Percentiles rank a stretch among this genome's conserved stretches.
phyloP scores from a whole-genome alignment of 1,140 invertebrate species.

The Megalopta genalis region DNA sequence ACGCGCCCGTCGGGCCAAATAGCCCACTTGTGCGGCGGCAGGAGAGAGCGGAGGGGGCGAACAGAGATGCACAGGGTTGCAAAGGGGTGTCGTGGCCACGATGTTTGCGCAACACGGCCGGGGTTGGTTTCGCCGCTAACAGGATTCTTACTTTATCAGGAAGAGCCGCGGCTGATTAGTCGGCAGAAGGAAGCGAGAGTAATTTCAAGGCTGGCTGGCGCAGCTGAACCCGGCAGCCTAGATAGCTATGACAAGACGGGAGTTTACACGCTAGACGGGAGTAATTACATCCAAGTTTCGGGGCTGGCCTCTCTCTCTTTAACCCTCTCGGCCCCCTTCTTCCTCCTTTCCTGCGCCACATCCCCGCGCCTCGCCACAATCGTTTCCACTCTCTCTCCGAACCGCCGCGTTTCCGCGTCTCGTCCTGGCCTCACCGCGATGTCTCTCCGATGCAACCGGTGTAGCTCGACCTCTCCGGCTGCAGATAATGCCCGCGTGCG shows the following conservation, averaged over 20 bases:
- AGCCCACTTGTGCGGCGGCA: too few relatives aligned
- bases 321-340: background rate
- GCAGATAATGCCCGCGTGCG: slow-evolving; percentile 52
- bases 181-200: slow-evolving; percentile 68
- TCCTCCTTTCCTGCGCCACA: background rate
- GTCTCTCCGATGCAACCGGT: slow-evolving; percentile 40
- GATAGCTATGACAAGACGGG: slow-evolving; percentile 71
- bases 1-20: too few relatives aligned
- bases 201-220: slow-evolving; percentile 65
- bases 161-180: slow-evolving; percentile 66
- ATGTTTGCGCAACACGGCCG: background rate
- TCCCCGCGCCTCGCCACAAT: slow-evolving; percentile 11
- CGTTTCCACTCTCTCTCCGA: slow-evolving; percentile 4
- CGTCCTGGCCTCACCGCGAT: slow-evolving; percentile 25
- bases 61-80: too few relatives aligned
- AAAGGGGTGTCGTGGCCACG: background rate
- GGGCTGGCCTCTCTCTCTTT: slow-evolving; percentile 48
- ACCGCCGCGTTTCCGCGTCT: slow-evolving; percentile 37
- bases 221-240: slow-evolving; percentile 62
- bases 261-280: slow-evolving; percentile 70
- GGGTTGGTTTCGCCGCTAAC: slow-evolving; percentile 38
- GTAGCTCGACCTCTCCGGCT: slow-evolving; percentile 24
- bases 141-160: slow-evolving; percentile 65
- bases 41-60: too few relatives aligned
- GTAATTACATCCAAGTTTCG: slow-evolving; percentile 73